Base-by-base conservation (phyloP, 2,113 vertebrate genomes). In the Spizaetus ornatus region DNA sequence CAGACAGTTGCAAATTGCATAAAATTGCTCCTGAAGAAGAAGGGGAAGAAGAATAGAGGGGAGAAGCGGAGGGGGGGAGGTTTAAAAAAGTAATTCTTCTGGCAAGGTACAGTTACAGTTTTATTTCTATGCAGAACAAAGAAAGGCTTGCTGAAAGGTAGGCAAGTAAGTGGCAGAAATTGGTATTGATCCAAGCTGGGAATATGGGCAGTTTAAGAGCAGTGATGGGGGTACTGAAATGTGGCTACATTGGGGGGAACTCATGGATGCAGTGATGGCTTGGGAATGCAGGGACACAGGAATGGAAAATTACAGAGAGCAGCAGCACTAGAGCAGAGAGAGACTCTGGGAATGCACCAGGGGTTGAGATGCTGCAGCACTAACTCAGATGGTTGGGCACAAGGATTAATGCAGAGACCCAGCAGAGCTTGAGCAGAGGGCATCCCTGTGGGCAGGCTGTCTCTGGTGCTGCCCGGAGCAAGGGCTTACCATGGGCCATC, bases 1-100 rank as follows among this genome's bases (percentile, higher is more conserved):
- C 90, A 97, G 96, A 96, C 96, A 96, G 93, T 96, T 97, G 93
- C 97, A 97, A 97, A 97, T 97, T 97, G 90, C 92, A 95, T 95
- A 86, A 96, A 97, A 97, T 97, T 97, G 88, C 94, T 97, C 85
- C 88, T 88, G 94, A 86, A 96, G 93, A 87, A 95, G 94, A 92
- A 92, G 95, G 78, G 63, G 80, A 96, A 92, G 91, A 91, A 96
- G 92, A 97, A 96, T 92, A 96, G 88, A 95, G 80, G 90, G 88
- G 95, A 82, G 82, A 90, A 96, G 70, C 6, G 17, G 31, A 62
- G 73, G 55, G 66, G 84, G 81, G 59, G 76, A 36, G 82, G 88
- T 76, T 91, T 63, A 40, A 73, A 94, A 84, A 92, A 95, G 91
- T 90, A 76, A 90, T 94, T 97, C 74, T 94, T 78, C 86, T 62